A percentile compares a stretch with the other conserved stretches of the same genome.
Evolutionary conservation across 2,888 invertebrate species (phyloP).

Genomic region (Andrena dorsata): DNA sequence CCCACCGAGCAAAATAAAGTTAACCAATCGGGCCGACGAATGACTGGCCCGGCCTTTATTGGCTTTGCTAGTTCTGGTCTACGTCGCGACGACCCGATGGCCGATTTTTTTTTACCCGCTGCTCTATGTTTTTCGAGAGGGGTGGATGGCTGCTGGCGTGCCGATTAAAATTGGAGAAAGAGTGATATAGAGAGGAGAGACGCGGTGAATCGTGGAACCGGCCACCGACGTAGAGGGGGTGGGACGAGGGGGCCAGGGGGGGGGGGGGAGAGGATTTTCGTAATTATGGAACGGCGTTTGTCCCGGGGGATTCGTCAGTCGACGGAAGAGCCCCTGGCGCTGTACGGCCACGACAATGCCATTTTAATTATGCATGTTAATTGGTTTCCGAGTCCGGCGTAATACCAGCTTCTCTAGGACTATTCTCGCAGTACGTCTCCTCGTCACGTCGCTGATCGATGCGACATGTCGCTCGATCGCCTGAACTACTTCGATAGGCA

Average conservation of each 20-base stretch:
- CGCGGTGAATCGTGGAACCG: conserved; percentile 38
- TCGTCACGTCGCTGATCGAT: conserved; percentile 51
- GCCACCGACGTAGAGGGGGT: conserved; percentile 25
- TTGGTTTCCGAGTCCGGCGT: conserved; percentile 78
- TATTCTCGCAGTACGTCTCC: conserved; percentile 71
- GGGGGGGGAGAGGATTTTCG: conserved; percentile 72
- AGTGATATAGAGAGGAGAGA: conserved; percentile 41
- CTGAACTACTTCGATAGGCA: neutral
- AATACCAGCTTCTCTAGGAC: conserved; percentile 76
- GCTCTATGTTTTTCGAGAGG: conserved; percentile 50
- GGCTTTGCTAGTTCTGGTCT: conserved; percentile 60
- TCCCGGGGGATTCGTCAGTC: conserved; percentile 78
- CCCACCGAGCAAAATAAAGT: conserved; percentile 79
- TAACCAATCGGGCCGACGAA: conserved; percentile 79
- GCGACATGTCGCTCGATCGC: conserved; percentile 43
- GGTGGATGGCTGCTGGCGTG: conserved; percentile 6
- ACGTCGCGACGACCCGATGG: conserved; percentile 71
- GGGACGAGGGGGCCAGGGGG: neutral
- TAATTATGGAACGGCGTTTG: conserved; percentile 79
- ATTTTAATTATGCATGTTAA: conserved; percentile 83
- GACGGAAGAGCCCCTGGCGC: conserved; percentile 73
- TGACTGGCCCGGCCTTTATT: conserved; percentile 74
- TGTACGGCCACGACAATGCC: conserved; percentile 79
- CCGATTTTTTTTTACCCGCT: conserved; percentile 71
- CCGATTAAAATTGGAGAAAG: conserved; percentile 68